Evolutionary conservation across 1,140 invertebrate species (phyloP).

Genomic region (Orchestia grillus): DNA sequence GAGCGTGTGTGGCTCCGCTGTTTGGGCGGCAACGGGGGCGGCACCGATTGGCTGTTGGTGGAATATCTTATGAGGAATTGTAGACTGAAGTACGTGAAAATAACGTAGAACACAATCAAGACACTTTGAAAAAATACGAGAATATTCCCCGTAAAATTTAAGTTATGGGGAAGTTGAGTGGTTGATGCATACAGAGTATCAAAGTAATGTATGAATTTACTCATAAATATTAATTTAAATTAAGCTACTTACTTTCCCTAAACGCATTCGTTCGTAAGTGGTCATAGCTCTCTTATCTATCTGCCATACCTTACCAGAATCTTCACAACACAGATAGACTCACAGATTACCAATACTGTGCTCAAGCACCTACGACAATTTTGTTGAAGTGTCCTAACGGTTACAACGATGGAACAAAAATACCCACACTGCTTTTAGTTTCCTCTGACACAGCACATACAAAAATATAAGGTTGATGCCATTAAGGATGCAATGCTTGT

Average conservation of each 20-base stretch:
- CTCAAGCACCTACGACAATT: too few species aligned
- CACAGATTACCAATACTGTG: neutral
- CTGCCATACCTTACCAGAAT: neutral
- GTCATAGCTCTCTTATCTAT: neutral
- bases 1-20: slow-evolving; percentile 27
- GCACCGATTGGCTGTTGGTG: neutral
- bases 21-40: neutral
- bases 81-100: neutral
- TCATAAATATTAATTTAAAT: neutral
- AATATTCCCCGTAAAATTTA: neutral
- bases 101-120: neutral
- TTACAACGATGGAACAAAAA: neutral
- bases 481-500: too few species aligned
- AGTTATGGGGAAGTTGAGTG: neutral
- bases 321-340: neutral
- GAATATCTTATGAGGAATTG: neutral
- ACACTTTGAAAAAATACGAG: neutral
- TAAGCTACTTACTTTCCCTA: neutral
- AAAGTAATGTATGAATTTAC: neutral
- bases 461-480: too few species aligned
- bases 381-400: too few species aligned
- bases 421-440: neutral
- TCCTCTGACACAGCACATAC: too few species aligned
- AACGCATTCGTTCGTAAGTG: neutral
- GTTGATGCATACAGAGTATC: neutral